Evolutionary conservation across 2,113 vertebrate species (phyloP), one percentile per base, ranked within the genome.

Genomic region (Labeo rohita): DNA sequence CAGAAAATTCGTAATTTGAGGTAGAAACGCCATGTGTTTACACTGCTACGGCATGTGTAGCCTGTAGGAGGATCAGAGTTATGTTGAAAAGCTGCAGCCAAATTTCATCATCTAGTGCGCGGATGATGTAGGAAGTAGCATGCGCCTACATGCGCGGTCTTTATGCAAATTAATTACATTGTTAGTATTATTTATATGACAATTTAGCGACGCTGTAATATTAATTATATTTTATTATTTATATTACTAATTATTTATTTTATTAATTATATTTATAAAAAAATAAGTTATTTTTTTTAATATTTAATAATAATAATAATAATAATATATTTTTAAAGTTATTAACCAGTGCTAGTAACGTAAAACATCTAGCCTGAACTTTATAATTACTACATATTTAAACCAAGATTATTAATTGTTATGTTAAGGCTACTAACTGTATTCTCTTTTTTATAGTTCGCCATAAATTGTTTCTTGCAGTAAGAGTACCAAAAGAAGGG

Each of bases 101-200:
- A 45, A 76, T 90, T 86, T 89, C 87, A 89, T 89, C 90, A 91
- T 86, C 87, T 72, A 43, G n/a, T 1, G 18, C 8, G 18, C 8
- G 6, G 36, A 13, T 3, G 54, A 43, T 59, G n/a, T 10, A 52
- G 15, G 80, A 82, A 39, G 81, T 70, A 23, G 10, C 63, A 45
- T 12, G 66, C 10, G 50, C 18, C 7, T 63, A 28, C 59, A 65
- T 4, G 66, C 81, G 66, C n/a, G 49, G 50, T 6, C n/a, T 83
- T 83, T 83, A 83, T 83, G 66, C 68, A 59, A 83, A 83, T 70
- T 6, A 0, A 28, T 9, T 16, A 13, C 23, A 9, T 34, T 54
- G 13, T 1, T 52, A 34, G 9, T 45, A 28, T 28, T 28, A 28
- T n/a, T n/a, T n/a, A n/a, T n/a, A n/a, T n/a, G n/a, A n/a, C n/a